A percentile compares a stretch with the other conserved stretches of the same genome.
phyloP scores from a whole-genome alignment of 1,140 invertebrate species.

The Brachionus rotundiformis region DNA sequence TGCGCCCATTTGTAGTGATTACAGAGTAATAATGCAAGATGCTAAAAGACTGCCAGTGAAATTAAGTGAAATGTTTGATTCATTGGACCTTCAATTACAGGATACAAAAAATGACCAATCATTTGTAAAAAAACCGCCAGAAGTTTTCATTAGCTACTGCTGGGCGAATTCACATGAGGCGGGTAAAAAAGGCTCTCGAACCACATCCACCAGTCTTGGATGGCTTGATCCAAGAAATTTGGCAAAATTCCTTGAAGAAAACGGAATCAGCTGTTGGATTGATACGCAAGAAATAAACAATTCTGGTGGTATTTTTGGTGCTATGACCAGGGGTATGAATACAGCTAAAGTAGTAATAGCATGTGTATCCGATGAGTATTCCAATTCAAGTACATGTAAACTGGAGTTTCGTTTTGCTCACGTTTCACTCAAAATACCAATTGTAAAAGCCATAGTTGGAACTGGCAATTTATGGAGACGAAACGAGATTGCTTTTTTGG shows the following conservation, averaged over 20 bases:
- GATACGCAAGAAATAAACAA: constrained; percentile 54
- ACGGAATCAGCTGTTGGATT: constrained; percentile 59
- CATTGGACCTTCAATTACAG: constrained; percentile 53
- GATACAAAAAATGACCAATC: constrained; percentile 37
- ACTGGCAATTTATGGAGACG: constrained; percentile 49
- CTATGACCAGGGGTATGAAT: background rate
- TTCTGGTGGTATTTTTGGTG: background rate
- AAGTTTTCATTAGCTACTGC: constrained; percentile 61
- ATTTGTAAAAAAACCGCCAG: constrained; percentile 47
- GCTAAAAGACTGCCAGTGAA: constrained; percentile 55
- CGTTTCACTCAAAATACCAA: background rate
- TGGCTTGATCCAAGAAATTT: constrained; percentile 60
- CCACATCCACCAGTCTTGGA: constrained; percentile 9
- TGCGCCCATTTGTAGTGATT: constrained; percentile 34
- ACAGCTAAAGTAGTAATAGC: constrained; percentile 20
- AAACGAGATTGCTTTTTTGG: constrained; percentile 58
- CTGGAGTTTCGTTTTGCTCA: constrained; percentile 28
- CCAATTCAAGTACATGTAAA: constrained; percentile 56
- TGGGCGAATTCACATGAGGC: constrained; percentile 61
- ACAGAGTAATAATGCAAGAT: constrained; percentile 61
- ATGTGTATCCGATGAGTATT: constrained; percentile 55
- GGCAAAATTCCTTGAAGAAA: constrained; percentile 56
- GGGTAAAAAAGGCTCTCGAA: constrained; percentile 55
- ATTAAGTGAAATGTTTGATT: constrained; percentile 55
- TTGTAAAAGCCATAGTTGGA: constrained; percentile 8